phyloP scores from a whole-genome alignment of 2,113 vertebrate species.

The Aldabrachelys gigantea region DNA sequence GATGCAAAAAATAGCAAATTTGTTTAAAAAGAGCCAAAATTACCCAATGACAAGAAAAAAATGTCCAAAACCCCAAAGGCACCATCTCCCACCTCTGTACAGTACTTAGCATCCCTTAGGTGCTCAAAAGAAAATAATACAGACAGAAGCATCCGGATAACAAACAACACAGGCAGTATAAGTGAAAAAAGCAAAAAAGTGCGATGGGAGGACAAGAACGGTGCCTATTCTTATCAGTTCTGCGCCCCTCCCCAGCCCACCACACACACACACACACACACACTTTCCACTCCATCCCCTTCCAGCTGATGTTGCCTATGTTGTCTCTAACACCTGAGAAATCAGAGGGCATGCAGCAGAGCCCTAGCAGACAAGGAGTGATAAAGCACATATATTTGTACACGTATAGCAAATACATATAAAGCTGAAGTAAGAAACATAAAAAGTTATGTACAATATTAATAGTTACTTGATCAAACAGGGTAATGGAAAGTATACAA shows the following conservation, averaged over 20 bases:
- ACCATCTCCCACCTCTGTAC: background rate
- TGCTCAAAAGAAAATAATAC: background rate
- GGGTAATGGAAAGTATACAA: background rate
- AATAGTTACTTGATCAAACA: fast-evolving
- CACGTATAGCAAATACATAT: background rate
- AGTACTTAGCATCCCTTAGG: background rate
- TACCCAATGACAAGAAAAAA: fast-evolving
- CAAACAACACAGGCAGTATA: background rate
- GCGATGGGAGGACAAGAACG: background rate
- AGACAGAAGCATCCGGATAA: background rate
- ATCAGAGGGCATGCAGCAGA: background rate
- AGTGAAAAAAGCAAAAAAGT: background rate
- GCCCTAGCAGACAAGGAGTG: background rate
- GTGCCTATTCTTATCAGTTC: background rate
- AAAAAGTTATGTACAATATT: background rate
- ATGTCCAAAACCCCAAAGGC: background rate
- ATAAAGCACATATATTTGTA: background rate
- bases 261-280: background rate
- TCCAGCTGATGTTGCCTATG: background rate
- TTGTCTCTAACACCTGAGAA: background rate
- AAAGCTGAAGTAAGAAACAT: background rate
- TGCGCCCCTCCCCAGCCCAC: fast-evolving
- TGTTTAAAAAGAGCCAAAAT: background rate
- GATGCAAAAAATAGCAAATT: background rate
- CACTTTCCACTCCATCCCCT: background rate